Evolutionary conservation across 2,113 vertebrate genomes (phyloP).

Genomic region (Falcunculus frontatus): DNA sequence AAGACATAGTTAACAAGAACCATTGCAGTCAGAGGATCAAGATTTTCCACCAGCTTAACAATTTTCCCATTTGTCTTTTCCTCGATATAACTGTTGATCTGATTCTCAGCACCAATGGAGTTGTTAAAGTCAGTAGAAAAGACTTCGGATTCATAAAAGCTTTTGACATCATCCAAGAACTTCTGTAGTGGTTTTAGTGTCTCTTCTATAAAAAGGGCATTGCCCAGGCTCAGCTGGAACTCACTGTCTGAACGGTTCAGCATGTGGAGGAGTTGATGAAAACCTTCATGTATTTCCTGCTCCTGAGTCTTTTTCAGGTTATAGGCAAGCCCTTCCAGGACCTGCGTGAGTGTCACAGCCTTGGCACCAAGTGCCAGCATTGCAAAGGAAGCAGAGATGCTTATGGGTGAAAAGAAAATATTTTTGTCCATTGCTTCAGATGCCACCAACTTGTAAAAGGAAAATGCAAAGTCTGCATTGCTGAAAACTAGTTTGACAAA

Average conservation of each 20-base stretch:
- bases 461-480: constrained; percentile 79
- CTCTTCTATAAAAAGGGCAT: constrained; percentile 72
- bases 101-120: constrained; percentile 50
- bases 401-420: constrained; percentile 86
- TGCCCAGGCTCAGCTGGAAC: constrained; percentile 73
- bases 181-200: constrained; percentile 54
- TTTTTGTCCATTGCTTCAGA: constrained; percentile 52
- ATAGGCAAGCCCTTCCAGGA: constrained; percentile 79
- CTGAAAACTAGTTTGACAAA: constrained; percentile 13
- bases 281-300: constrained; percentile 69
- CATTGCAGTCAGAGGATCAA: constrained; percentile 72
- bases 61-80: constrained; percentile 81
- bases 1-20: constrained; percentile 84
- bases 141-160: constrained; percentile 68
- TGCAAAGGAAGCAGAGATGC: constrained; percentile 77
- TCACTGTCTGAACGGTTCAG: constrained; percentile 54
- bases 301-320: background rate
- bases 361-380: constrained; percentile 78
- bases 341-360: constrained; percentile 71
- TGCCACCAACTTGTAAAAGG: constrained; percentile 76
- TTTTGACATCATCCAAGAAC: constrained; percentile 71
- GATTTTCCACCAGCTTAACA: constrained; percentile 70
- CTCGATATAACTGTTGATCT: constrained; percentile 80
- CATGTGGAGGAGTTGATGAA: constrained; percentile 67
- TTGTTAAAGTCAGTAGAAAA: constrained; percentile 76